phyloP scores from a whole-genome alignment of 1,140 invertebrate species.

The Pentalonia nigronervosa region DNA sequence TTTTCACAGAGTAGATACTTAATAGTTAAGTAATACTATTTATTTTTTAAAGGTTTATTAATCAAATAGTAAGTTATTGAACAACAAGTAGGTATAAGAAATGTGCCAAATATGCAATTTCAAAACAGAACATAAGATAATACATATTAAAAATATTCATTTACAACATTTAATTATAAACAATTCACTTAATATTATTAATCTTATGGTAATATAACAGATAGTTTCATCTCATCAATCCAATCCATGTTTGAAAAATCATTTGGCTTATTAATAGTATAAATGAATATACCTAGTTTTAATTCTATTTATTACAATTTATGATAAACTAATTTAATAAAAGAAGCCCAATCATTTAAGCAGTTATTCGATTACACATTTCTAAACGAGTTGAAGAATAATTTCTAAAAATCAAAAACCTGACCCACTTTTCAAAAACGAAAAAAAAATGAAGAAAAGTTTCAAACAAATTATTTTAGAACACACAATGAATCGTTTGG shows the following conservation, averaged over 20 bases:
- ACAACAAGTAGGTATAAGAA: neutral
- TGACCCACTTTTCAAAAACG: slow-evolving; percentile 41
- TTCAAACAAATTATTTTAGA: neutral
- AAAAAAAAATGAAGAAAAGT: neutral
- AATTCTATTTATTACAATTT: neutral
- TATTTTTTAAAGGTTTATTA: too few relatives aligned
- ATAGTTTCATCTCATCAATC: neutral
- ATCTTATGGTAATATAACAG: neutral
- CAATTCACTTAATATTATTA: neutral
- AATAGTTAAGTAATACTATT: neutral
- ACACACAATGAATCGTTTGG: neutral
- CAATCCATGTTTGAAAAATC: neutral
- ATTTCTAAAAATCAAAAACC: neutral
- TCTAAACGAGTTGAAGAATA: neutral
- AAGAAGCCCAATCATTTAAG: neutral
- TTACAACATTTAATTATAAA: neutral
- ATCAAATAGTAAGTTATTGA: too few relatives aligned
- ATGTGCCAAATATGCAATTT: neutral
- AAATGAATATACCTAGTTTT: neutral
- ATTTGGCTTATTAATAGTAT: neutral
- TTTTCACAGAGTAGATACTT: neutral
- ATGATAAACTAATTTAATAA: neutral
- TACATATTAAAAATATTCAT: neutral
- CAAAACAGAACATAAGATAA: neutral
- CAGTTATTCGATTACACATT: neutral